Conservation (phyloP, 2,888 invertebrate species). For the Leptogaster cylindrica region DNA sequence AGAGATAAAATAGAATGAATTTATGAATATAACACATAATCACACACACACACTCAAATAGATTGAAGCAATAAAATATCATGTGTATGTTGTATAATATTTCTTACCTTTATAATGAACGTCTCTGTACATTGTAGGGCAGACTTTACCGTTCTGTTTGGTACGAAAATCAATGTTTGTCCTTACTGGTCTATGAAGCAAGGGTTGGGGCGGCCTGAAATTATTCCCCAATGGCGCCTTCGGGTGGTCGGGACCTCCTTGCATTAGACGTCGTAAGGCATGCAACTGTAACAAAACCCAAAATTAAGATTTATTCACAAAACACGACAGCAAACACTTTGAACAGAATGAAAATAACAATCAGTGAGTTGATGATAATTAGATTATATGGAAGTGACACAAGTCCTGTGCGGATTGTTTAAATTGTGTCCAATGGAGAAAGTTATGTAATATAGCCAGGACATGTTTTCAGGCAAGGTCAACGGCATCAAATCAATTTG, state of each 20-base stretch:
- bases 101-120: slow-evolving; percentile 85
- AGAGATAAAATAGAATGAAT: slow-evolving; percentile 41
- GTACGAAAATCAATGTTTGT: slow-evolving; percentile 96
- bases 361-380: slow-evolving; percentile 13
- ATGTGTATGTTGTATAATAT: too few species aligned
- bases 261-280: slow-evolving; percentile 83
- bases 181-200: slow-evolving; percentile 91
- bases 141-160: slow-evolving; percentile 81
- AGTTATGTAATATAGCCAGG: too few species aligned
- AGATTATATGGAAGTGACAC: slow-evolving; percentile 2
- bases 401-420: neutral
- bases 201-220: slow-evolving; percentile 90
- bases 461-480: too few species aligned
- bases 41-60: too few species aligned
- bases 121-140: slow-evolving; percentile 91
- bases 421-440: neutral
- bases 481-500: too few species aligned
- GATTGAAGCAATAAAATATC: too few species aligned
- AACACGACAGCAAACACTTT: too few species aligned
- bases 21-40: too few species aligned
- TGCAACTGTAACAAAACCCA: slow-evolving; percentile 70
- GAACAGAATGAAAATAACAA: neutral
- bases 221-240: slow-evolving; percentile 94
- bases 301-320: slow-evolving; percentile 17
- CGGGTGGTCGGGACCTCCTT: slow-evolving; percentile 84